These are phyloP conservation scores for Fratercula arctica DNA, from an alignment of 2,797 vertebrate genomes.

Conservation along the genomic window DNA sequence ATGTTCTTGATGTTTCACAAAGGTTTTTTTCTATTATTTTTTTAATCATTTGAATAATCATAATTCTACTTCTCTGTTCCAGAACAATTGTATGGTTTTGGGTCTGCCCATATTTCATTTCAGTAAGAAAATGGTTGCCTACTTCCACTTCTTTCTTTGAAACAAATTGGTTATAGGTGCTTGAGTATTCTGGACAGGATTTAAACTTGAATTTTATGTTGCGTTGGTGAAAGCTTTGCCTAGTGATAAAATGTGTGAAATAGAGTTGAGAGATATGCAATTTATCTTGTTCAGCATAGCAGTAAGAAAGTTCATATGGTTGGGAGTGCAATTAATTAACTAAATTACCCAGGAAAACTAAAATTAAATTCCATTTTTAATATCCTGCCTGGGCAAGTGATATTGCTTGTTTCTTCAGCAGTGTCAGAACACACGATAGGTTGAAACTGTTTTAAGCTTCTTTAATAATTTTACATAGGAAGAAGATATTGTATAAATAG, in stretches of 20 bases:
- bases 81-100: neutral
- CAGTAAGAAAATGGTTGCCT: neutral
- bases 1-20: neutral
- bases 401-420: neutral
- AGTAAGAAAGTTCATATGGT: neutral
- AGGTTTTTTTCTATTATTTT: neutral
- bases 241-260: neutral
- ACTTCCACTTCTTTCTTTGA: neutral
- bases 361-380: conserved; percentile 31
- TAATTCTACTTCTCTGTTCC: neutral
- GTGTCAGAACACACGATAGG: neutral
- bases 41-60: neutral
- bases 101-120: neutral
- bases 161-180: neutral
- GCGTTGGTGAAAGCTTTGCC: neutral
- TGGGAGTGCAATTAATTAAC: conserved; percentile 11
- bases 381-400: neutral
- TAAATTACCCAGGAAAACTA: neutral
- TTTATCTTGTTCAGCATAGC: neutral
- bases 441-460: neutral
- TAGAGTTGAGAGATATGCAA: neutral
- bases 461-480: conserved; percentile 10
- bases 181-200: neutral
- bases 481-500: neutral
- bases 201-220: conserved; percentile 6